phyloP scores from a whole-genome alignment of 2,113 vertebrate genomes.

The Apeltes quadracus region DNA sequence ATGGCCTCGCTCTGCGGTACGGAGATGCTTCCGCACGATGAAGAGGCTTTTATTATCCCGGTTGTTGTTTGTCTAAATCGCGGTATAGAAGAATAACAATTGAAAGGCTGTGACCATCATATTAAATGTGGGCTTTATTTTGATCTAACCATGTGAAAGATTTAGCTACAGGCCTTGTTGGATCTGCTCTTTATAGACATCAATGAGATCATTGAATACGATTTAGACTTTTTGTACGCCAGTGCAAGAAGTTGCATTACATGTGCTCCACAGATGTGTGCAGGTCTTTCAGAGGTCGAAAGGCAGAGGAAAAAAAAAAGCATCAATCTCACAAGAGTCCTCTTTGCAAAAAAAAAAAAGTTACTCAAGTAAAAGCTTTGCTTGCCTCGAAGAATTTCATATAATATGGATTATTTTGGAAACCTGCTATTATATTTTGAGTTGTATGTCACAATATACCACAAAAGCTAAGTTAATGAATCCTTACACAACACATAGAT shows the following conservation, averaged over 20 bases:
- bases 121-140: neutral
- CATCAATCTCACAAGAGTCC: neutral
- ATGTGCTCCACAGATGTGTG: conserved; percentile 10
- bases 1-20: conserved; percentile 6
- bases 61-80: neutral
- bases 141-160: neutral
- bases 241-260: neutral
- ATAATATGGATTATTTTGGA: neutral
- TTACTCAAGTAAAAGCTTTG: neutral
- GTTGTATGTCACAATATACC: neutral
- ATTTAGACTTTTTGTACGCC: neutral
- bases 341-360: neutral
- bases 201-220: neutral
- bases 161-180: neutral
- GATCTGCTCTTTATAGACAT: neutral
- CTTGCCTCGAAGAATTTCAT: neutral
- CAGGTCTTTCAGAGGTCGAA: neutral
- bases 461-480: neutral
- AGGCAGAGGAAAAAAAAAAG: neutral
- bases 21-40: conserved; percentile 3
- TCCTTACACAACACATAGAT: conserved; percentile 15
- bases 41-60: conserved; percentile 8
- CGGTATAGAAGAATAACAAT: neutral
- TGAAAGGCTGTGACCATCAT: neutral
- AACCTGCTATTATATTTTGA: neutral